A percentile compares a stretch with the other conserved stretches of the same genome.
These are phyloP conservation scores for Garrulus glandarius DNA, from an alignment of 2,797 vertebrate species.

Conservation along the genomic window DNA sequence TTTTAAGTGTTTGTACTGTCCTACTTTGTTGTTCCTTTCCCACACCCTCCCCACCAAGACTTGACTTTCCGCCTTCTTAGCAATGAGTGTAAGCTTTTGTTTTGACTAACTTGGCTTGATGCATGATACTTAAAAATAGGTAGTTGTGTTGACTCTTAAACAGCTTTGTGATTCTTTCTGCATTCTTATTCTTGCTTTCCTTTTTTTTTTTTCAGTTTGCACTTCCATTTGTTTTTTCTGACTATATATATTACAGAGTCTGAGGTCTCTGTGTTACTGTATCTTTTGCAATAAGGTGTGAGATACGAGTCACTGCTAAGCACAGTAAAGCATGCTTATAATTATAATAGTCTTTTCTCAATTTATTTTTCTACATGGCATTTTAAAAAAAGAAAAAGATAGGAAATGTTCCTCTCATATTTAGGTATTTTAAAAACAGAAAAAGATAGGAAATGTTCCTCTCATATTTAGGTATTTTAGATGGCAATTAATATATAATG, in stretches of 20 bases:
- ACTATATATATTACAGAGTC: background rate
- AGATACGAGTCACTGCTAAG: background rate
- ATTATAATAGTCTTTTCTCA: background rate
- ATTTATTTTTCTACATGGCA: background rate
- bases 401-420: background rate
- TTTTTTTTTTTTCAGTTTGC: background rate
- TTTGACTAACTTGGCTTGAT: background rate
- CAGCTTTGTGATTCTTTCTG: background rate
- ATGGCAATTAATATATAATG: background rate
- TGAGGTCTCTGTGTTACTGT: background rate
- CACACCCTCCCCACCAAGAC: rapidly evolving
- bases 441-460: background rate
- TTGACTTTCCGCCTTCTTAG: background rate
- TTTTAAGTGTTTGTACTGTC: background rate
- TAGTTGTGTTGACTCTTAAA: background rate
- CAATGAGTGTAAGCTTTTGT: background rate
- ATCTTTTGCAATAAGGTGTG: background rate
- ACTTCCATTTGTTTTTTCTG: background rate
- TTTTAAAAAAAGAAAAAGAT: background rate
- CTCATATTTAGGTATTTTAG: background rate
- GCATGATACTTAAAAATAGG: background rate
- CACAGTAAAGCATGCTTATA: background rate
- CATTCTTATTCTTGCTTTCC: background rate
- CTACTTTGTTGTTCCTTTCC: background rate
- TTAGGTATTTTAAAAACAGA: background rate